phyloP scores from a whole-genome alignment of 2,113 vertebrate genomes.

The Ceyx cyanopectus region DNA sequence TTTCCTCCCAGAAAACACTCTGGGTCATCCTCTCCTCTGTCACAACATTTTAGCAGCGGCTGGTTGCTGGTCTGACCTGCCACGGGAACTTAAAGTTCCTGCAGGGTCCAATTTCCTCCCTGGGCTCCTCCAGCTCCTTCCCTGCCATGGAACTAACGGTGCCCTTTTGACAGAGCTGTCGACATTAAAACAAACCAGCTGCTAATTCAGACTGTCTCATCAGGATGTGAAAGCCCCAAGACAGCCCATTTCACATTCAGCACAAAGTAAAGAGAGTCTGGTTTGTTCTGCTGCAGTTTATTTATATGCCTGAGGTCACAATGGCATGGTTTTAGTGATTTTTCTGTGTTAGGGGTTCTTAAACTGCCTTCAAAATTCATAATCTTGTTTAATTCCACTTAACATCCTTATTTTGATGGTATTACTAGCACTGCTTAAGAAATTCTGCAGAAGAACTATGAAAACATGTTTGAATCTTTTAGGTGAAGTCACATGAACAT shows the following conservation, averaged over 20 bases:
- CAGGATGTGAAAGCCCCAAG: neutral
- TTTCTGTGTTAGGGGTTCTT: neutral
- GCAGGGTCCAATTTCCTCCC: neutral
- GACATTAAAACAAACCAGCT: neutral
- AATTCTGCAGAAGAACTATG: neutral
- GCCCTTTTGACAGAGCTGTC: conserved; percentile 13
- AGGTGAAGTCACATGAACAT: neutral
- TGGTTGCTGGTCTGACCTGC: neutral
- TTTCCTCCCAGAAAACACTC: neutral
- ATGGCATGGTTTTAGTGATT: neutral
- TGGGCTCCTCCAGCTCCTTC: neutral
- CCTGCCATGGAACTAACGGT: neutral
- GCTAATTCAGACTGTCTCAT: neutral
- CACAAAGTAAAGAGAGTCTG: neutral
- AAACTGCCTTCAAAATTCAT: neutral
- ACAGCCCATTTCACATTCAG: neutral
- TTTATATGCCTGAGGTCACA: neutral
- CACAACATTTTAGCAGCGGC: conserved; percentile 17
- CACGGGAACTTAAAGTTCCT: neutral
- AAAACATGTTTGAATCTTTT: neutral
- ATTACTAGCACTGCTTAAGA: neutral
- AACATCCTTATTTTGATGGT: neutral
- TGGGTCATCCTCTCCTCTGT: neutral
- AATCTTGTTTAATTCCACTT: neutral
- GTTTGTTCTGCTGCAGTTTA: neutral